Evolutionary conservation across 1,140 invertebrate species (phyloP).

Genomic region (Hypsibius dujardini): DNA sequence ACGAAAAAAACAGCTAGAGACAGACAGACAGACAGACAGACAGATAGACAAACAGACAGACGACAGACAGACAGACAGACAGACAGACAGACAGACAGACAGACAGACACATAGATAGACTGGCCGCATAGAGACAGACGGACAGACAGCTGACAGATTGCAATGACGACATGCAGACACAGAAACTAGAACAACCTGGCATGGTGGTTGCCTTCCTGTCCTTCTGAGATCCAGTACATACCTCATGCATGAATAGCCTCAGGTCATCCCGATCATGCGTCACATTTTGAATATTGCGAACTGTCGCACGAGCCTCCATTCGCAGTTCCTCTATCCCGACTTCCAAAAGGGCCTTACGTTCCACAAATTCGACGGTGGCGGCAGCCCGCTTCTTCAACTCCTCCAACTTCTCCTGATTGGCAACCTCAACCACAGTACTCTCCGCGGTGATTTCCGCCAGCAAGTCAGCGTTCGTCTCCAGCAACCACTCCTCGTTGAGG

Average conservation of each 20-base stretch:
- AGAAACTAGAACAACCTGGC: background rate
- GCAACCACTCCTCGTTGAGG: background rate
- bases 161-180: background rate
- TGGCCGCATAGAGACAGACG: too few relatives aligned
- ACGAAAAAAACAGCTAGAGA: too few relatives aligned
- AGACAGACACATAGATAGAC: too few relatives aligned
- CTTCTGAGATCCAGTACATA: background rate
- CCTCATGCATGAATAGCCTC: constrained; percentile 7
- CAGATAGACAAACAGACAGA: too few relatives aligned
- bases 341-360: background rate
- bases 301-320: background rate
- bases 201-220: background rate
- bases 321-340: background rate
- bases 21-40: too few relatives aligned
- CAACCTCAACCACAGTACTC: background rate
- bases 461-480: background rate
- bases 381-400: background rate
- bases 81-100: too few relatives aligned
- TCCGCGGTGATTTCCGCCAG: background rate
- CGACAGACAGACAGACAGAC: too few relatives aligned
- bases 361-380: background rate
- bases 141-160: background rate
- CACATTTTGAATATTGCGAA: background rate
- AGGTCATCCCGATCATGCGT: background rate
- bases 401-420: background rate